Evolutionary conservation across 2,888 invertebrate species (phyloP), one percentile per base, ranked within the genome.

Genomic region (Acleris sparsana): DNA sequence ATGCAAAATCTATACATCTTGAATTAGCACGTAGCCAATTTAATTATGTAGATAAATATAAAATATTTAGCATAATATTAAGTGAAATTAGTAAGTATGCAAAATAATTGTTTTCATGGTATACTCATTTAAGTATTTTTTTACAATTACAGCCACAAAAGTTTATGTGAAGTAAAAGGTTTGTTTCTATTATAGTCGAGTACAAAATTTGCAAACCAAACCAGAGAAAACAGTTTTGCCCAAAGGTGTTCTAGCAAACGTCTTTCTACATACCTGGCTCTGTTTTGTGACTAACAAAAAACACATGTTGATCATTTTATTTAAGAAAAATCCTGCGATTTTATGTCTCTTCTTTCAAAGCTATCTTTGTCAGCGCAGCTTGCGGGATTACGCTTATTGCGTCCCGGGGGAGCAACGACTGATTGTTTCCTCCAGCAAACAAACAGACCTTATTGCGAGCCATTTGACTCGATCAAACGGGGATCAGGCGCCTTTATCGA

Each of bases 351-450:
- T 68, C 68, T 65, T 48, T 49, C 13, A 18, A 20, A 46, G 39
- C 51, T 56, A 59, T 62, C 58, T 62, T 58, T 58, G 67, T 33
- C 68, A 69, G 46, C 61, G 61, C 64, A 46, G 25, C 65, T 61
- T 58, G 70, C 69, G 74, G 79, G 88, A 87, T 89, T 86, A 89
- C 87, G 84, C 84, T 89, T 89, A 91, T 89, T 89, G 89, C 84
- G 82, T 82, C 87, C 88, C 85, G 71, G 80, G 84, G 85, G 55
- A 61, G 55, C 75, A 77, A 71, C 81, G 77, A 80, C 80, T 82
- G 85, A 88, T 88, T 88, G 86, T 85, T 84, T 82, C 83, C 81
- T 80, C 79, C 84, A 78, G 33, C 85, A 89, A 88, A 89, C 86
- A 91, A 85, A 84, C 84, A 82, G 87, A 87, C 88, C 22, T 72